Conservation (phyloP, 2,888 invertebrate species). For the Pollenia angustigena region DNA sequence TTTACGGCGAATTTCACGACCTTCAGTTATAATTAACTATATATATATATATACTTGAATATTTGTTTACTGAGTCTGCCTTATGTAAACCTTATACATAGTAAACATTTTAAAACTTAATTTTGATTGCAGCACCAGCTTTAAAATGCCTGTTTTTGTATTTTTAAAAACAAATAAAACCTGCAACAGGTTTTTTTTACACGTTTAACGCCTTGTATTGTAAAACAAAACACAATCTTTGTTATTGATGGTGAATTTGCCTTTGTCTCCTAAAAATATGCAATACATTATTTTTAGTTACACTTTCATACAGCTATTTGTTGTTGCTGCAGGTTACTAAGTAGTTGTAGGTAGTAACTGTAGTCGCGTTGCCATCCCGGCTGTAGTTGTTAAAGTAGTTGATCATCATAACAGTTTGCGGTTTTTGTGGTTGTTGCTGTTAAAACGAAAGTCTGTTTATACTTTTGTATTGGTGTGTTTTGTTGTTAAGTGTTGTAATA, state of each 20-base stretch:
- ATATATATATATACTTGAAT: no score
- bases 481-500: background rate
- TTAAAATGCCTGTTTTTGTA: no score
- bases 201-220: no score
- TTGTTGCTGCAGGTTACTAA: background rate
- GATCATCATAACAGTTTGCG: constrained; percentile 63
- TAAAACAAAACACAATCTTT: background rate
- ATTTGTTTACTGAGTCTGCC: no score
- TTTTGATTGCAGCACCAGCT: no score
- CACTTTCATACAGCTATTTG: background rate
- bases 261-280: background rate
- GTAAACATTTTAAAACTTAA: no score
- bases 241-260: background rate
- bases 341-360: background rate
- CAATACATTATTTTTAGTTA: background rate
- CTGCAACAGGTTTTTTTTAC: no score
- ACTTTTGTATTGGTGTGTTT: background rate
- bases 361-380: constrained; percentile 13
- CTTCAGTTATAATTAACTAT: no score
- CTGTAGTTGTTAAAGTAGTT: constrained; percentile 45
- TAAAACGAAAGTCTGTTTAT: constrained; percentile 27
- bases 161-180: no score
- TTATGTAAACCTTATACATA: no score
- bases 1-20: no score
- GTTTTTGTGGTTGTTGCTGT: constrained; percentile 54